Evolutionary conservation across 2,797 vertebrate species (phyloP).

Genomic region (Syndactyla subalaris): DNA sequence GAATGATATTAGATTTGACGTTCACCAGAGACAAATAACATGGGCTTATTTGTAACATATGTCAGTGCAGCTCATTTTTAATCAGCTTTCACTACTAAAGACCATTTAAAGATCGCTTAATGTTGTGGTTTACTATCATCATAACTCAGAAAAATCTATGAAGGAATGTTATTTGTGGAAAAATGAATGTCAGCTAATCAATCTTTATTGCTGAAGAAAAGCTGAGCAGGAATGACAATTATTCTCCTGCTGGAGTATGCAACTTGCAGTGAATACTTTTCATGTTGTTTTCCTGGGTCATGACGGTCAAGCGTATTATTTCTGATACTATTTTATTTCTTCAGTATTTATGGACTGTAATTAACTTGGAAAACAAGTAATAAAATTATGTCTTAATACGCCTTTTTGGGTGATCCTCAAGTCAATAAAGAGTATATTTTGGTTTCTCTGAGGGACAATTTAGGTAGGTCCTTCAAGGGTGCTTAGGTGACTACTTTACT

Average conservation of each 20-base stretch:
- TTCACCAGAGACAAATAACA: background rate
- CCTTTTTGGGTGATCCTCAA: background rate
- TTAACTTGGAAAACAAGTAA: background rate
- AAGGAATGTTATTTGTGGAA: background rate
- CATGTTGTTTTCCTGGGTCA: background rate
- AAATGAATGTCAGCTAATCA: background rate
- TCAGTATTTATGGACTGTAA: background rate
- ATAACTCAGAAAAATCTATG: background rate
- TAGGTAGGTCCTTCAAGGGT: background rate
- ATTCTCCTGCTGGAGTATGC: background rate
- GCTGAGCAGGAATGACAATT: background rate
- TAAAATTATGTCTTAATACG: background rate
- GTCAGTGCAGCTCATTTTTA: background rate
- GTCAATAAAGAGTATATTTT: background rate
- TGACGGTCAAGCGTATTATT: fast-evolving
- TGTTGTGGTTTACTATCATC: background rate
- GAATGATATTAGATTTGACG: background rate
- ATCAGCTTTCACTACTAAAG: background rate
- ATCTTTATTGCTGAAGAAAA: background rate
- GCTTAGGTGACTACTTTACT: background rate
- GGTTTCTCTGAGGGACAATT: background rate
- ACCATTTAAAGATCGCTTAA: background rate
- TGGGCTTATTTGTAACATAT: background rate
- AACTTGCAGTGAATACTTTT: background rate
- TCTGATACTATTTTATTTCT: background rate